Conservation (phyloP, 2,888 invertebrate genomes). For the Heliconius cydno region DNA sequence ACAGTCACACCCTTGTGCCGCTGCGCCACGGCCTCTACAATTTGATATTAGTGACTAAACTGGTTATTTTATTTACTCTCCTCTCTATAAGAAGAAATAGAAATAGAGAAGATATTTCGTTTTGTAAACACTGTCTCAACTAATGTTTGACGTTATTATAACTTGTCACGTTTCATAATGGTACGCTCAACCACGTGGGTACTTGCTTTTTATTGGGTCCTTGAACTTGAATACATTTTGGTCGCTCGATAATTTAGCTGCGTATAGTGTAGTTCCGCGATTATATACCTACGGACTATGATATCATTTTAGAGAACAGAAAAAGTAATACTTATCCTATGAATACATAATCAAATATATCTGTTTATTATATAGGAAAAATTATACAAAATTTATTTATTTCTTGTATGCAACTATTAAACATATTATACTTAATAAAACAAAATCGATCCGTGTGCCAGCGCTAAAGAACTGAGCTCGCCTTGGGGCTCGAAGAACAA, state of each 20-base stretch:
- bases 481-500: slow-evolving; percentile 45
- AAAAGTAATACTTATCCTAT: slow-evolving; percentile 6
- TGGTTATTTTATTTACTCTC: background rate
- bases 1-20: too few species aligned
- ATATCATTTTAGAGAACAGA: slow-evolving; percentile 62
- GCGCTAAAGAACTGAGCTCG: slow-evolving; percentile 42
- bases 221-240: slow-evolving; percentile 79
- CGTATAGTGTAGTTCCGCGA: slow-evolving; percentile 57
- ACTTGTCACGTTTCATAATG: slow-evolving; percentile 43
- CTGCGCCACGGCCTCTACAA: too few species aligned
- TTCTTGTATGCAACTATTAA: slow-evolving; percentile 32
- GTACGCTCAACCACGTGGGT: slow-evolving; percentile 62
- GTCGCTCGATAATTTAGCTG: slow-evolving; percentile 77
- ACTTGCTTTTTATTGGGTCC: slow-evolving; percentile 77
- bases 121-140: slow-evolving; percentile 32
- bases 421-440: slow-evolving; percentile 29
- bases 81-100: background rate
- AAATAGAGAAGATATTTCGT: slow-evolving; percentile 6
- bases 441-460: slow-evolving; percentile 39
- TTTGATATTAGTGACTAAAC: background rate
- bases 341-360: background rate
- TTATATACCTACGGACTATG: slow-evolving; percentile 58
- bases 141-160: slow-evolving; percentile 38
- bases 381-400: slow-evolving; percentile 2
- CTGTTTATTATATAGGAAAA: background rate